These are phyloP conservation scores for Crenichthys baileyi DNA, from an alignment of 2,797 vertebrate species.

Conservation along the genomic window DNA sequence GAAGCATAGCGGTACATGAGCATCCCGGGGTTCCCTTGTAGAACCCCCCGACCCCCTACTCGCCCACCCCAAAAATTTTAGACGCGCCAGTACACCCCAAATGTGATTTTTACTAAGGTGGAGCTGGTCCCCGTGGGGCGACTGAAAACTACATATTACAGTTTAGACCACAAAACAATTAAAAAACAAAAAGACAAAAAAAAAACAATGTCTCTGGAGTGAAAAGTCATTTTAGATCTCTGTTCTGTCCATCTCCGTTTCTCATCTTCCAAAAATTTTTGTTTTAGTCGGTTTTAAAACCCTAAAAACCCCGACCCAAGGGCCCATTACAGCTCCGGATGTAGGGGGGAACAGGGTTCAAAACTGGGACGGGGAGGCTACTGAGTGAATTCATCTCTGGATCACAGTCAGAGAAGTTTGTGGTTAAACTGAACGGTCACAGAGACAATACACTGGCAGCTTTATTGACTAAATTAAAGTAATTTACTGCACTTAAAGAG, in stretches of 20 bases:
- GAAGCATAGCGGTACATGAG: slow-evolving; percentile 67
- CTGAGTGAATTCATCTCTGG: slow-evolving; percentile 37
- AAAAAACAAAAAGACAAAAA: slow-evolving; percentile 13
- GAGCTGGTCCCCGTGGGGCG: slow-evolving; percentile 48
- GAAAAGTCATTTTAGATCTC: slow-evolving; percentile 65
- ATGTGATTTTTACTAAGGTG: slow-evolving; percentile 49
- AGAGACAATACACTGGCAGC: slow-evolving; percentile 40
- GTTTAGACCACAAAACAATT: slow-evolving; percentile 46
- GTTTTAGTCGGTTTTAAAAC: too few species aligned
- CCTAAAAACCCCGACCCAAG: slow-evolving; percentile 76
- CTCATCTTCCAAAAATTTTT: slow-evolving; percentile 83
- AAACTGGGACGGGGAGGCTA: slow-evolving; percentile 28
- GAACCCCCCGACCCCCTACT: slow-evolving; percentile 49
- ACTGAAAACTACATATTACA: slow-evolving; percentile 48
- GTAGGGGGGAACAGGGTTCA: slow-evolving; percentile 39
- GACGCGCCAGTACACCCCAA: slow-evolving; percentile 28
- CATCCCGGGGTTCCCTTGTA: slow-evolving; percentile 52
- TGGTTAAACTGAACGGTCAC: slow-evolving; percentile 30
- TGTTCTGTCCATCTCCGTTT: slow-evolving; percentile 70
- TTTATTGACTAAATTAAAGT: slow-evolving; percentile 22
- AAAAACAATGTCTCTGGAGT: slow-evolving; percentile 62
- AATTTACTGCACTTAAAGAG: slow-evolving; percentile 9
- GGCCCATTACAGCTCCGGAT: slow-evolving; percentile 69
- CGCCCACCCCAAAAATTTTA: slow-evolving; percentile 46
- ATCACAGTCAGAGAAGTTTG: slow-evolving; percentile 29